Evolutionary conservation across 1,140 invertebrate species (phyloP), one percentile per base, ranked within the genome.

Genomic region (Chelonus insularis): DNA sequence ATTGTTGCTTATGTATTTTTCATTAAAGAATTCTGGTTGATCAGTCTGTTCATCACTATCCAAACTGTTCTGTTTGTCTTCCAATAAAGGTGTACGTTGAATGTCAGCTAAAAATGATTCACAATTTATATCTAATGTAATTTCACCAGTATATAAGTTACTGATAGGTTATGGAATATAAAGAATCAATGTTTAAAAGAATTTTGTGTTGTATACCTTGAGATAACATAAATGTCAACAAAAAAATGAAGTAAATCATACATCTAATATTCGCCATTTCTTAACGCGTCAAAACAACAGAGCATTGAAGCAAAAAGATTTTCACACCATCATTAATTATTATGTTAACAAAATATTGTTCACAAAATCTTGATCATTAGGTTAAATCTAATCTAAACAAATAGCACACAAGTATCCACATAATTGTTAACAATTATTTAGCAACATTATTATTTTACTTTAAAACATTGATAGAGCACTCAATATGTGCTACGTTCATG

Each of bases 191-290:
- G 5, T 4, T 54, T 57, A 12, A 45, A 37, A 23, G 14, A 39
- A 14, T 43, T 54, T 32, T 21, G 41, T 23, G 34, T 54, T 37
- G 32, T 64, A 25, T 68, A 79, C 77, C 77, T 72, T 68, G 51
- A 69, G 71, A 72, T 66, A 68, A 68, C 63, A 64, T 63, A 29
- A 77, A 67, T 66, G 66, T 74, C 71, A 78, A 75, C 65, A 73
- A 74, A 29, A 79, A 63, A 60, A 76, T 62, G 63, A 77, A 73
- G 70, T 76, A 66, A 63, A 68, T 69, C 62, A 74, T 72, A 77
- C 77, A 74, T 72, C 77, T 67, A 77, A 54, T 64, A 75, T 73
- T 72, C 75, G 77, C 77, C 77, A 79, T 79, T 76, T 72, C 69
- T 70, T 43, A 66, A 50, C 66, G 72, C 69, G 68, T 75, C 73